Evolutionary conservation across 2,888 invertebrate genomes (phyloP).

Genomic region (Drosophila ochracea): DNA sequence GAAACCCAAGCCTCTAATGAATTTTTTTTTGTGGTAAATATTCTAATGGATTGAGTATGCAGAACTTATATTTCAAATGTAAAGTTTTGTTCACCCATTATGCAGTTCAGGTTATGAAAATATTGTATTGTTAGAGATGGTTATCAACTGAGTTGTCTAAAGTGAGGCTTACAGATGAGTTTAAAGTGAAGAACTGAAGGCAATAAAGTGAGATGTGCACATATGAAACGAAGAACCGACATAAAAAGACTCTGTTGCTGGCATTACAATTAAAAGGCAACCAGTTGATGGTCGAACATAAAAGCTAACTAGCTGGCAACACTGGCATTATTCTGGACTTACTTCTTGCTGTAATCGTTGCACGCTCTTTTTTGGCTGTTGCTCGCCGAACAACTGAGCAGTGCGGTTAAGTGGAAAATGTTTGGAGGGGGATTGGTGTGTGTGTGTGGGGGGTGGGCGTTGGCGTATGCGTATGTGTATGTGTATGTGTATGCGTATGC

Average conservation of each 20-base stretch:
- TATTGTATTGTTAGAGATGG: background rate
- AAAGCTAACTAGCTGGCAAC: slow-evolving; percentile 30
- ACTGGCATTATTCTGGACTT: slow-evolving; percentile 13
- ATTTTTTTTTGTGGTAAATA: background rate
- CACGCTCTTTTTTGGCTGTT: slow-evolving; percentile 3
- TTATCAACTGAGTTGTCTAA: background rate
- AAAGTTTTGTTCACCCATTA: background rate
- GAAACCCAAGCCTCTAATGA: background rate
- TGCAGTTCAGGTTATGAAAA: background rate
- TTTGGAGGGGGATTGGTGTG: background rate
- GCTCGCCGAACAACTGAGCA: background rate
- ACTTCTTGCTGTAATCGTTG: slow-evolving; percentile 16
- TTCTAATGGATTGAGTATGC: background rate
- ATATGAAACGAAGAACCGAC: background rate
- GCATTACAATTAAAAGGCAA: slow-evolving; percentile 29
- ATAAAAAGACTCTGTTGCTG: slow-evolving; percentile 7
- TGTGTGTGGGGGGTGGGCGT: background rate
- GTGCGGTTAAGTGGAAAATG: slow-evolving; percentile 5
- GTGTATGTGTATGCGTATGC: slow-evolving; percentile 59
- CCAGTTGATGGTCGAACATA: slow-evolving; percentile 25
- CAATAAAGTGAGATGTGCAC: background rate
- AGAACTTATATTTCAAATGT: background rate
- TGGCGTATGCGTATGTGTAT: slow-evolving; percentile 56
- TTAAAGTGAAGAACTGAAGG: background rate
- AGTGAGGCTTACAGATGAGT: background rate